Percentiles rank a stretch among this genome's conserved stretches.
Conservation (phyloP, 2,888 invertebrate genomes). For the Pyrrhosoma nymphula region DNA sequence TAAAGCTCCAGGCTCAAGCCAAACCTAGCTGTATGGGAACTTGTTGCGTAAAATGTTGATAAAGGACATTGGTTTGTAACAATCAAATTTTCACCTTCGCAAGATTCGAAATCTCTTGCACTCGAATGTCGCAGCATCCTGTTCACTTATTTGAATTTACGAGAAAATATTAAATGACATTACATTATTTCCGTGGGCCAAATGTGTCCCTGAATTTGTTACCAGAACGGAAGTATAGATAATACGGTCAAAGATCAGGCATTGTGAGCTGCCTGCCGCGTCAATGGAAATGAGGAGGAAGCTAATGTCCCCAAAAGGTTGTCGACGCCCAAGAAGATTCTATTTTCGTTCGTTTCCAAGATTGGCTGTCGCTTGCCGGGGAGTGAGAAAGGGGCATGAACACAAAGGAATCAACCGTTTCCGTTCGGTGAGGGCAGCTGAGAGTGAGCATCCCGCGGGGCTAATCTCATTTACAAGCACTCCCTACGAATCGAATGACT, state of each 20-base stretch:
- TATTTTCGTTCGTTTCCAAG: not conserved
- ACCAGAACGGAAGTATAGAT: not conserved
- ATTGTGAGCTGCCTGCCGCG: not conserved
- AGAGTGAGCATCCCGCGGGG: not conserved
- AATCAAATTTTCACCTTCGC: too few species aligned
- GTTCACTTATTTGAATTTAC: not conserved
- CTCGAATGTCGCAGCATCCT: not conserved
- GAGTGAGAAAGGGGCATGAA: not conserved
- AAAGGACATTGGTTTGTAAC: too few species aligned
- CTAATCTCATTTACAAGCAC: not conserved
- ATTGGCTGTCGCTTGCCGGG: not conserved
- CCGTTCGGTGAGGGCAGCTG: not conserved
- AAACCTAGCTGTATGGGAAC: too few species aligned
- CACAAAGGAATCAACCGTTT: not conserved
- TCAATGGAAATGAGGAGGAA: not conserved
- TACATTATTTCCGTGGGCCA: not conserved
- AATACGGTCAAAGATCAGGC: not conserved
- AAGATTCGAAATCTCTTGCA: too few species aligned
- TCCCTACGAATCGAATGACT: not conserved
- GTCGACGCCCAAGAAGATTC: not conserved
- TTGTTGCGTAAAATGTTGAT: too few species aligned
- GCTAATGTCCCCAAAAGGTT: not conserved
- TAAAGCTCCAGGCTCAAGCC: too few species aligned
- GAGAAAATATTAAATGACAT: not conserved
- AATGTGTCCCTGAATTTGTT: not conserved